These are phyloP conservation scores for Diachasmimorpha longicaudata DNA, from an alignment of 1,140 invertebrate genomes.

Conservation along the genomic window DNA sequence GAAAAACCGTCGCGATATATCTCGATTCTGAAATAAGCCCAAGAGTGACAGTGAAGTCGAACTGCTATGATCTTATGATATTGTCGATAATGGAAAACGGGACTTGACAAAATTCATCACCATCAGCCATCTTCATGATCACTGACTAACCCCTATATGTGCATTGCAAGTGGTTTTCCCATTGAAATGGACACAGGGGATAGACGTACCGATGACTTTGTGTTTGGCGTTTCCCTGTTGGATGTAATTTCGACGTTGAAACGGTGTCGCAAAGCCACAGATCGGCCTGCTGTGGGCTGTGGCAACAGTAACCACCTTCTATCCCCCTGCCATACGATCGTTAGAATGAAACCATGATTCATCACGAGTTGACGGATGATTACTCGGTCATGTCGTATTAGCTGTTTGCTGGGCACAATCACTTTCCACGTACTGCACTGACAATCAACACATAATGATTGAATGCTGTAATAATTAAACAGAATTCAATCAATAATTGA, in stretches of 20 bases:
- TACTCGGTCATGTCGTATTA: constrained; percentile 2
- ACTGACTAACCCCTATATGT: neutral
- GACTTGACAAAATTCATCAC: too few species aligned
- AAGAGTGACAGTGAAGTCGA: too few species aligned
- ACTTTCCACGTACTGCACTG: neutral
- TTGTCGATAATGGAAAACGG: too few species aligned
- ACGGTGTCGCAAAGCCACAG: neutral
- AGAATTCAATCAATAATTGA: neutral
- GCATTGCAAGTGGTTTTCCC: neutral
- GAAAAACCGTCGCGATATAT: too few species aligned
- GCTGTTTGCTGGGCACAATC: neutral
- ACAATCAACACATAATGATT: neutral
- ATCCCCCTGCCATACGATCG: neutral
- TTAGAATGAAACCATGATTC: constrained; percentile 9
- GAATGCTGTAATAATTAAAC: neutral
- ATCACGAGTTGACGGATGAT: neutral
- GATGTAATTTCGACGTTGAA: neutral
- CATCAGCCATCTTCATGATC: neutral
- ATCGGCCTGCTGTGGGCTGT: neutral
- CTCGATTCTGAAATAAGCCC: too few species aligned
- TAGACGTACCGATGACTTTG: neutral
- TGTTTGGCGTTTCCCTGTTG: neutral
- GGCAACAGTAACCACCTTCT: neutral
- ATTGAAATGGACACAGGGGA: neutral
- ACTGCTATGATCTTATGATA: too few species aligned